These are phyloP conservation scores for Chaunax sp. DNA, from an alignment of 2,797 vertebrate genomes.

Conservation along the genomic window DNA sequence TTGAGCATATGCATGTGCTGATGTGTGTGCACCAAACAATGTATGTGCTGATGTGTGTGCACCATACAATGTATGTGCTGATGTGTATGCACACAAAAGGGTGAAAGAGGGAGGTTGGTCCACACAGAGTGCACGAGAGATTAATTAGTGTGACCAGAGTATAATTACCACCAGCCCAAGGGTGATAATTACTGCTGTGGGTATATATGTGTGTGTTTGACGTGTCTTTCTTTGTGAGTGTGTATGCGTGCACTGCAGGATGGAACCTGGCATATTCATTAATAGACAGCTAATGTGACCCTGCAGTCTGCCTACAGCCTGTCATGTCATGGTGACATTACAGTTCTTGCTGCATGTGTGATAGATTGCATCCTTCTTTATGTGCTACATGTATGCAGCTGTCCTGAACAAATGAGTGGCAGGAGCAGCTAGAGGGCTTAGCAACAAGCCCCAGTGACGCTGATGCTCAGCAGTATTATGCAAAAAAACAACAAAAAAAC, in stretches of 20 bases:
- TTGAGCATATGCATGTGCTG: not conserved
- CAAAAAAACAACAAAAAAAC: constrained; percentile 27
- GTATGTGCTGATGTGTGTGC: constrained; percentile 21
- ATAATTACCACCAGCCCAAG: constrained; percentile 67
- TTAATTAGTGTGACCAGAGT: constrained; percentile 74
- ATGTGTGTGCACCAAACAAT: constrained; percentile 23
- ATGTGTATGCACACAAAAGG: constrained; percentile 28
- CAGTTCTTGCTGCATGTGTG: constrained; percentile 29
- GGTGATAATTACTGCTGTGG: constrained; percentile 63
- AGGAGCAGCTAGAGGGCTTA: constrained; percentile 37
- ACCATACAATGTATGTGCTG: constrained; percentile 34
- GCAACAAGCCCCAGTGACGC: constrained; percentile 29
- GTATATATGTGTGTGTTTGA: constrained; percentile 18
- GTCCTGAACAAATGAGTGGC: constrained; percentile 23
- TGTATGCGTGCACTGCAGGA: constrained; percentile 3
- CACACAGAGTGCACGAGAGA: constrained; percentile 51
- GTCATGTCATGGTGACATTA: constrained; percentile 18
- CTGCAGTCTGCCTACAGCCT: constrained; percentile 13
- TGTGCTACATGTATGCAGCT: constrained; percentile 19
- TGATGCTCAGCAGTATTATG: constrained; percentile 44
- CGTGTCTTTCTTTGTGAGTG: constrained; percentile 10
- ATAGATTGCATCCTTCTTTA: constrained; percentile 23
- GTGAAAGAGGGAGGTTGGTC: constrained; percentile 42
- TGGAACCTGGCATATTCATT: constrained; percentile 50
- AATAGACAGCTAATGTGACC: constrained; percentile 47